Evolutionary conservation across 2,797 vertebrate species (phyloP), one percentile per base, ranked within the genome.

Genomic region (Pseudochaenichthys georgianus): DNA sequence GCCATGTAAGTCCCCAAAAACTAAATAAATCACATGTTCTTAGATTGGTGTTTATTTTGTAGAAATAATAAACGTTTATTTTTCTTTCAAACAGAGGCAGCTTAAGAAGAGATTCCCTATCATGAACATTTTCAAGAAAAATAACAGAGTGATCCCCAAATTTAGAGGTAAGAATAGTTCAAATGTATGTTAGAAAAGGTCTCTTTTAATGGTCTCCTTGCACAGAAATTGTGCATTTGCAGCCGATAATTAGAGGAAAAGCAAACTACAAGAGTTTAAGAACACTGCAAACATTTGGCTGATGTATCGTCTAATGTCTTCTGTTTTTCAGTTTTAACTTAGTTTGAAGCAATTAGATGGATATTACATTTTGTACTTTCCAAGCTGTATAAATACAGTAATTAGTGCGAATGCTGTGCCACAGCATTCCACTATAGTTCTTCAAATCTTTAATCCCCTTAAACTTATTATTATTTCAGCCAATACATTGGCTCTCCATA

Each of bases 81-180:
- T 60, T 34, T 38, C 34, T 38, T 38, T 51, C 16, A 13, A 86
- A 92, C 87, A 96, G 95, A 91, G 65, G 46, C 86, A 85, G 19
- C 80, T 96, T 55, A 95, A 95, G 53, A 95, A 90, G 69, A 93
- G 50, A 48, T 94, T 94, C 62, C 79, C 78, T 11, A 55, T 50
- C 5, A 3, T 89, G 4, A 93, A 84, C 47, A 41, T 69, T n/a
- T 75, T 91, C 0, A 45, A 5, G 28, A 92, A 58, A 80, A 82
- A 78, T 0, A 47, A 88, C 23, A 88, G 90, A 87, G 10, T 91
- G 42, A 89, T 96, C 50, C 95, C 95, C 5, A 94, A 92, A 86
- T 96, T 95, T 59, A 87, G 41, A 64, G 94, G 95, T 95, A 84
- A 88, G 84, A 76, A 41, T 2, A 12, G 66, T 66, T 72, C 0